phyloP scores from a whole-genome alignment of 2,113 vertebrate species.

The Neodon shergylaensis region DNA sequence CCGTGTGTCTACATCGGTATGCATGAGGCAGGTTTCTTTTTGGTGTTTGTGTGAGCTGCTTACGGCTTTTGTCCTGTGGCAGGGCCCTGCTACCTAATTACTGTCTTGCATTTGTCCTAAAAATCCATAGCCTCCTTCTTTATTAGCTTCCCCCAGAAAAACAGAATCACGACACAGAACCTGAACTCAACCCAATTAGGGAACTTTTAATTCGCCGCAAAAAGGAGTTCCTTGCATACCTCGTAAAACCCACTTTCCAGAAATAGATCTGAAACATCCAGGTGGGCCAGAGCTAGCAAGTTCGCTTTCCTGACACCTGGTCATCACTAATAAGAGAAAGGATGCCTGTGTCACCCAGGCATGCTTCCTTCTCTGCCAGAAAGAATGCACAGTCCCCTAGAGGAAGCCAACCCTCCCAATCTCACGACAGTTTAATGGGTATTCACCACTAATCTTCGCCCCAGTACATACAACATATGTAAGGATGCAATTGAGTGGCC shows the following conservation, averaged over 20 bases:
- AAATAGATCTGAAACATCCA: conserved; percentile 78
- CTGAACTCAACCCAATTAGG: conserved; percentile 75
- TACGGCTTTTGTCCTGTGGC: conserved; percentile 49
- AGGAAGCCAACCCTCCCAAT: conserved; percentile 67
- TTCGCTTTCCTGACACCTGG: conserved; percentile 58
- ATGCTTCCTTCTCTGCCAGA: conserved; percentile 62
- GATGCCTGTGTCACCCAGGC: background rate
- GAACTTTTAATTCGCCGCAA: conserved; percentile 66
- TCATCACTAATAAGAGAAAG: conserved; percentile 68
- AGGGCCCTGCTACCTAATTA: conserved; percentile 58
- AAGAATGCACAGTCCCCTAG: conserved; percentile 12
- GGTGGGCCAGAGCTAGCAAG: conserved; percentile 51
- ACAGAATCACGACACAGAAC: conserved; percentile 72
- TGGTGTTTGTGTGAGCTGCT: conserved; percentile 49
- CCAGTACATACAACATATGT: background rate
- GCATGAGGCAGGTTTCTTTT: conserved; percentile 44
- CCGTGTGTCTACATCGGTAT: background rate
- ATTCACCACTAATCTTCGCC: conserved; percentile 39
- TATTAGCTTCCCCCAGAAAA: conserved; percentile 69
- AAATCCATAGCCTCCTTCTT: conserved; percentile 51
- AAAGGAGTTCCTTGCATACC: conserved; percentile 54
- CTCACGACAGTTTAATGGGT: conserved; percentile 19
- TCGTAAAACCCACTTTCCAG: conserved; percentile 45
- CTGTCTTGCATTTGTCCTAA: conserved; percentile 34
- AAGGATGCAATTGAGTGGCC: conserved; percentile 6